Evolutionary conservation across 2,888 invertebrate species (phyloP), one percentile per base, ranked within the genome.

Genomic region (Priapulus caudatus): DNA sequence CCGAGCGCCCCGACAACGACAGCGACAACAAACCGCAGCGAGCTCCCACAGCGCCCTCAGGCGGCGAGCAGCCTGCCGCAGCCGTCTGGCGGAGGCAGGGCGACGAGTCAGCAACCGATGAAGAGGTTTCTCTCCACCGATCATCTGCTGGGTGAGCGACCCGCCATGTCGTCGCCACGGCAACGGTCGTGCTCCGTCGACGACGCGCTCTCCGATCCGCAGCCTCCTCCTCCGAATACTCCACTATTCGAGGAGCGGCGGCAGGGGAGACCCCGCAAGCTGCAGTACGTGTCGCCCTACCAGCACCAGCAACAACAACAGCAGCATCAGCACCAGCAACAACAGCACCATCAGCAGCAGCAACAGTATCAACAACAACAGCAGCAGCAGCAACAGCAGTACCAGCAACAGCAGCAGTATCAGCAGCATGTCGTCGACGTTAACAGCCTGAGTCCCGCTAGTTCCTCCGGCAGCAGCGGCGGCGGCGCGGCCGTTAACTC

Each of bases 221-320:
- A 10, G n/a, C n/a, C 10, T 33, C 10, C 10, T 10, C 33, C 10
- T 33, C 33, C 33, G n/a, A 33, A 33, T 33, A n/a, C n/a, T n/a
- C n/a, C n/a, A n/a, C n/a, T n/a, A n/a, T n/a, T n/a, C n/a, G n/a
- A n/a, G n/a, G n/a, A n/a, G n/a, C n/a, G n/a, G n/a, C n/a, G n/a
- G n/a, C n/a, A n/a, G n/a, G n/a, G n/a, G n/a, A n/a, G n/a, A n/a
- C n/a, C n/a, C n/a, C 10, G 33, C 10, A 10, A n/a, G 33, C 10
- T 33, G 33, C 33, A 33, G 33, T 33, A 33, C n/a, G 33, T 33
- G 10, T 33, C 33, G 33, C 33, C 33, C n/a, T 33, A 33, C 33
- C 10, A 33, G 10, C 10, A 10, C 10, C 33, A 33, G n/a, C 33
- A n/a, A 10, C 33, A 10, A 10, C 33, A 33, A n/a, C n/a, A 10